These are phyloP conservation scores for Papilio elwesi DNA, from an alignment of 2,888 invertebrate species.

Conservation along the genomic window DNA sequence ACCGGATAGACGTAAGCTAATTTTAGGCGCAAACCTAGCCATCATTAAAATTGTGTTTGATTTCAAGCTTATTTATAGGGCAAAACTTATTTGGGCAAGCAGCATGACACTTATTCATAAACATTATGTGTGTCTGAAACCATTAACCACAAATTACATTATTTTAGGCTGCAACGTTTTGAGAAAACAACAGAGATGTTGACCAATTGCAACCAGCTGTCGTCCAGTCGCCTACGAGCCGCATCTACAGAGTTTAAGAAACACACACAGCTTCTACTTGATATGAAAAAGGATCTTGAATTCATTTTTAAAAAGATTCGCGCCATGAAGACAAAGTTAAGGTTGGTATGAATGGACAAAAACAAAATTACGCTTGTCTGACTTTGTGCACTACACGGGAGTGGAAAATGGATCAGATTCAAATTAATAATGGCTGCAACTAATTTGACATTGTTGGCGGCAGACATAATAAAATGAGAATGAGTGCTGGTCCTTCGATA, in stretches of 20 bases:
- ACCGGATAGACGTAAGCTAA: not conserved
- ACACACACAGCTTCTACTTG: slow-evolving; percentile 92
- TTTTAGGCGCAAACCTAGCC: too few relatives aligned
- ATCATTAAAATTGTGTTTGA: too few relatives aligned
- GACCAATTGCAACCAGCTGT: slow-evolving; percentile 97
- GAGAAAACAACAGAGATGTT: slow-evolving; percentile 99
- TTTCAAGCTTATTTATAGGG: too few relatives aligned
- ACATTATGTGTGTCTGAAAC: not conserved
- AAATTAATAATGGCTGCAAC: too few relatives aligned
- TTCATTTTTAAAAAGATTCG: slow-evolving; percentile 96
- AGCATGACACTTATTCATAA: too few relatives aligned
- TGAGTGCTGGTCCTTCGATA: too few relatives aligned
- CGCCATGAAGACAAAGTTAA: slow-evolving; percentile 90
- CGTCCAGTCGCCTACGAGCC: slow-evolving; percentile 92
- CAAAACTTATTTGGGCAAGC: not conserved
- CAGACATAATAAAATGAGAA: too few relatives aligned
- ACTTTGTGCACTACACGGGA: too few relatives aligned
- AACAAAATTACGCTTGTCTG: too few relatives aligned
- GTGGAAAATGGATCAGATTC: too few relatives aligned
- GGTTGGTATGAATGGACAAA: slow-evolving; percentile 46
- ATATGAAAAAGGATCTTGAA: slow-evolving; percentile 98
- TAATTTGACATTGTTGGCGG: too few relatives aligned
- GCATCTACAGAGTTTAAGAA: slow-evolving; percentile 95
- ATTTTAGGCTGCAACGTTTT: slow-evolving; percentile 94
- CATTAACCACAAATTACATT: not conserved